Percentiles rank a stretch among this genome's conserved stretches.
Evolutionary conservation across 1,140 invertebrate genomes (phyloP).

Genomic region (Harlomillsia oculata): DNA sequence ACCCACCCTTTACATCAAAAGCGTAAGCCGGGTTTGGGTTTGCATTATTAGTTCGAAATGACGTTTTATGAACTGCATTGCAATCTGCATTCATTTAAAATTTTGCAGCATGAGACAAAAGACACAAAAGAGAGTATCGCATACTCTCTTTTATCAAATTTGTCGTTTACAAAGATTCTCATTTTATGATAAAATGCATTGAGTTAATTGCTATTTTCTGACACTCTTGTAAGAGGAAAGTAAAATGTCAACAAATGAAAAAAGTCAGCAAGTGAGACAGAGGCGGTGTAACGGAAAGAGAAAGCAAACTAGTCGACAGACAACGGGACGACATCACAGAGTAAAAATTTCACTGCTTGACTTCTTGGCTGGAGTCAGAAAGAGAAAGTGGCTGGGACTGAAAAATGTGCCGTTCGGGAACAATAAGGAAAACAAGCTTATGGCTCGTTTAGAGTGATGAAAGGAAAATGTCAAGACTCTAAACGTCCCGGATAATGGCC

Average conservation of each 20-base stretch:
- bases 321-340: not conserved
- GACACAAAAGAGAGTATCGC: too few relatives aligned
- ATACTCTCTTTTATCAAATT: too few relatives aligned
- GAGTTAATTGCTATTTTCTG: too few relatives aligned
- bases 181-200: too few relatives aligned
- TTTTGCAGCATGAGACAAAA: too few relatives aligned
- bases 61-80: too few relatives aligned
- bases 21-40: too few relatives aligned
- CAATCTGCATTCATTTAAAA: too few relatives aligned
- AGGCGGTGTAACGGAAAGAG: not conserved
- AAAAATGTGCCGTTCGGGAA: constrained; percentile 7
- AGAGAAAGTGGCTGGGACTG: not conserved
- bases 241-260: not conserved
- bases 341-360: not conserved
- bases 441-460: constrained; percentile 9
- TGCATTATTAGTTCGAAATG: too few relatives aligned
- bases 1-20: too few relatives aligned
- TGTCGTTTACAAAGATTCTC: too few relatives aligned
- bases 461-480: constrained; percentile 12
- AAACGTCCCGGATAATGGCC: constrained; percentile 5
- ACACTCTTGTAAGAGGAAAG: not conserved
- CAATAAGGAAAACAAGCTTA: constrained; percentile 15
- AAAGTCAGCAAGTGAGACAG: not conserved
- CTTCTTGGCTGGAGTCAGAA: not conserved
- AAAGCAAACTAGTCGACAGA: not conserved